Evolutionary conservation across 2,113 vertebrate species (phyloP).

Genomic region (Vanacampus margaritifer): DNA sequence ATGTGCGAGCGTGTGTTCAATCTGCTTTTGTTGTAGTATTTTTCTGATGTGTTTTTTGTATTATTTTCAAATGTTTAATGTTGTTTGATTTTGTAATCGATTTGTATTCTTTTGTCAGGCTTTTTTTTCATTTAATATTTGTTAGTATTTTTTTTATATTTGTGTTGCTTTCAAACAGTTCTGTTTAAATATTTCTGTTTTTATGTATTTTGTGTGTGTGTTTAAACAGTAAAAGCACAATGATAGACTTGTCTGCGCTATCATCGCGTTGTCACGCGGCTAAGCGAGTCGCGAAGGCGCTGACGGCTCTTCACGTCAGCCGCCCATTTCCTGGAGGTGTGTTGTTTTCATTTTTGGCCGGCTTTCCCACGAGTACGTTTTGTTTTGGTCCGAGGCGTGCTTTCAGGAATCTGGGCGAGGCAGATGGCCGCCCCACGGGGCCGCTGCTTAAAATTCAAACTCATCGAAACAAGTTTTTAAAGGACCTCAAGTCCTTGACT

Average conservation of each 20-base stretch:
- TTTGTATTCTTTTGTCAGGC: too few species aligned
- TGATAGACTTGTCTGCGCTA: background rate
- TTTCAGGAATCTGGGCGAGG: constrained; percentile 3
- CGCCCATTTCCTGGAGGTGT: background rate
- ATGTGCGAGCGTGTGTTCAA: background rate
- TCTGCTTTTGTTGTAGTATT: too few species aligned
- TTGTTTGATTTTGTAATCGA: too few species aligned
- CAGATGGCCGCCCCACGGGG: background rate
- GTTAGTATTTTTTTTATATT: too few species aligned
- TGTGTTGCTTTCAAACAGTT: too few species aligned
- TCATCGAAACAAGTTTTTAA: background rate
- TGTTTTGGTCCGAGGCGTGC: background rate
- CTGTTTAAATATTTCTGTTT: background rate
- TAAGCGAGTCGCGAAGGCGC: background rate
- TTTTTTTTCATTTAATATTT: too few species aligned
- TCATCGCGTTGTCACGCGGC: constrained; percentile 24
- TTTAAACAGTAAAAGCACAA: background rate
- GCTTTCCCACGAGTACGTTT: constrained; percentile 13
- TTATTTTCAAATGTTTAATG: constrained; percentile 11
- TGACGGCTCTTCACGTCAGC: constrained; percentile 2
- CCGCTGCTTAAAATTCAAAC: background rate
- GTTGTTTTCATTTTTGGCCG: constrained; percentile 3
- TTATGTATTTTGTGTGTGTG: background rate
- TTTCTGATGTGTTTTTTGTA: constrained; percentile 26
- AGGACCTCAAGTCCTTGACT: background rate